Percentiles rank a stretch among this genome's conserved stretches.
Conservation (phyloP, 2,113 vertebrate species). For the Prionailurus bengalensis region DNA sequence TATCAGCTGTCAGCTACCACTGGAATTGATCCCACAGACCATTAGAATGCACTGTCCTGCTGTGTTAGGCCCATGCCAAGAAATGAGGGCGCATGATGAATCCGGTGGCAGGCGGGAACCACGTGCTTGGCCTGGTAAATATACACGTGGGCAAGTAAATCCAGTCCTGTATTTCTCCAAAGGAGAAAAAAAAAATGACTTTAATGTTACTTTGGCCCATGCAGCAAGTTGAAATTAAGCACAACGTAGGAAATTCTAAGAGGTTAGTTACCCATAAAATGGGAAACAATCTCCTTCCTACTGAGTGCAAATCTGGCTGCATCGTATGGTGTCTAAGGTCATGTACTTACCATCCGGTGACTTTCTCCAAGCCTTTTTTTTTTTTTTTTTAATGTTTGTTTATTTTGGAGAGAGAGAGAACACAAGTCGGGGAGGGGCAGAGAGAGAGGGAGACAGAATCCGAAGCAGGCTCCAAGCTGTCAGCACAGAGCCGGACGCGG, state of each 20-base stretch:
- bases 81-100: neutral
- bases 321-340: neutral
- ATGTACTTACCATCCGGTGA: neutral
- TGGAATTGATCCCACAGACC: neutral
- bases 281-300: neutral
- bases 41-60: neutral
- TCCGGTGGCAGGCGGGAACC: neutral
- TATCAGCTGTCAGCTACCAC: neutral
- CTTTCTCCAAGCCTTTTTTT: neutral
- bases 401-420: no score
- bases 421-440: no score
- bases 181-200: neutral
- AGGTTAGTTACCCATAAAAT: neutral
- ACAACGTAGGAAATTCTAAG: neutral
- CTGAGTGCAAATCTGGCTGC: neutral
- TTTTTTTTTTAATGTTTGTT: no score
- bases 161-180: neutral
- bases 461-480: no score
- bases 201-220: neutral
- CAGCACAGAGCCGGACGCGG: no score
- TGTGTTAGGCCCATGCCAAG: neutral
- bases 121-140: fast-evolving
- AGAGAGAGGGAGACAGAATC: no score
- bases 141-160: fast-evolving
- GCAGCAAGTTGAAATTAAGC: neutral